These are phyloP conservation scores for Umimayanthus kanabou DNA, from an alignment of 92 coral and sea anemone species.

Conservation along the genomic window DNA sequence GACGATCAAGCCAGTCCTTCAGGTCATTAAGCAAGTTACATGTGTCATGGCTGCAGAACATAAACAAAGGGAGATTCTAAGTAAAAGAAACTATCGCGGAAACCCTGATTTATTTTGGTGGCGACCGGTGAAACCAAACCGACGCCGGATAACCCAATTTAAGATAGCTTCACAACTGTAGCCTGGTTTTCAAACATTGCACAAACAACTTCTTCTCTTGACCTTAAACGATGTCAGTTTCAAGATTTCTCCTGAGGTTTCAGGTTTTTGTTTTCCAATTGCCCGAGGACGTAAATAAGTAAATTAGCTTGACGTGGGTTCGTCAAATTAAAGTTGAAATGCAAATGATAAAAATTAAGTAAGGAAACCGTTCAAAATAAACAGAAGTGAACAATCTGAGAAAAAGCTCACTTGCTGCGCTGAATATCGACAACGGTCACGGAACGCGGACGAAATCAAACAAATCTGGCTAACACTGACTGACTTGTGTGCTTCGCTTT, in stretches of 20 bases:
- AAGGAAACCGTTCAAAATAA: background rate
- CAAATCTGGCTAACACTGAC: background rate
- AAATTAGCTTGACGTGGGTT: conserved; percentile 17
- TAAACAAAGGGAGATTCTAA: conserved; percentile 6
- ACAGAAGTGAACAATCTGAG: conserved; percentile 16
- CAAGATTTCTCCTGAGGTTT: background rate
- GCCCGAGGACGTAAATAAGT: conserved; percentile 10
- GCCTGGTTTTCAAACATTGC: background rate
- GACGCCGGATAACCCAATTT: background rate
- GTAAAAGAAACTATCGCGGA: background rate
- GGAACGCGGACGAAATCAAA: background rate
- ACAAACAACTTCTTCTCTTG: background rate
- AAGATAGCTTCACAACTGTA: background rate
- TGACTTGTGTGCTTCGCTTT: background rate
- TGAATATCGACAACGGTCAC: background rate
- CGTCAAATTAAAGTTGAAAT: conserved; percentile 18
- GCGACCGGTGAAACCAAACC: background rate
- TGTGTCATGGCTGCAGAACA: background rate
- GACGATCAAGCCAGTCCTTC: background rate
- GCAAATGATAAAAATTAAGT: conserved; percentile 11
- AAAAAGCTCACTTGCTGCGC: background rate
- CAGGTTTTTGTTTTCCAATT: conserved; percentile 23
- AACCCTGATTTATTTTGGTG: conserved; percentile 23
- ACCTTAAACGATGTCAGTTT: background rate
- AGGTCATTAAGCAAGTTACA: background rate